phyloP scores from a whole-genome alignment of 2,888 invertebrate genomes.

The Rhingia campestris region DNA sequence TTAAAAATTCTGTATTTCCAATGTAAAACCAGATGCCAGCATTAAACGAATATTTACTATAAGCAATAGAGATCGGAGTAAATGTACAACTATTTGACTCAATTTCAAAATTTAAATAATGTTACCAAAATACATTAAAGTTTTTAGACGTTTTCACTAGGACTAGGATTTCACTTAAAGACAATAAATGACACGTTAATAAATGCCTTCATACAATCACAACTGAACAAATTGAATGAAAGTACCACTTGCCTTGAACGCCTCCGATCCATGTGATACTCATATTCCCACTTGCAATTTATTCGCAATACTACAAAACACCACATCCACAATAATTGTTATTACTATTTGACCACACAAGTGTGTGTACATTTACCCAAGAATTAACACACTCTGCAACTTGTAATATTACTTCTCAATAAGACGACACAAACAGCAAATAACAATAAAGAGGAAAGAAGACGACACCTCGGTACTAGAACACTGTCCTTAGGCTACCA shows the following conservation, averaged over 20 bases:
- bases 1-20: too few species aligned
- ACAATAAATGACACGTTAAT: not conserved
- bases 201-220: conserved; percentile 24
- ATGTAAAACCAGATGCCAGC: too few species aligned
- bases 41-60: too few species aligned
- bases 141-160: not conserved
- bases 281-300: conserved; percentile 12
- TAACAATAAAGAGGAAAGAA: not conserved
- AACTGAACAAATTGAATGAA: conserved; percentile 10
- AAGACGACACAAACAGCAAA: not conserved
- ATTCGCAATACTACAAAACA: conserved; percentile 40
- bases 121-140: not conserved
- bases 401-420: conserved; percentile 27
- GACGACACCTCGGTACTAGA: not conserved
- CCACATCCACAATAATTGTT: conserved; percentile 52
- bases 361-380: not conserved
- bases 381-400: conserved; percentile 20
- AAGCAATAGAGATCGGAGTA: too few species aligned
- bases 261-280: not conserved
- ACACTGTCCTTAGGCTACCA: not conserved
- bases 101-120: too few species aligned
- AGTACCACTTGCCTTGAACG: conserved; percentile 19
- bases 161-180: too few species aligned
- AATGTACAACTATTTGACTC: too few species aligned
- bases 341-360: conserved; percentile 49